Conservation (phyloP, 2,797 vertebrate genomes). For the Sandelia bainsii region DNA sequence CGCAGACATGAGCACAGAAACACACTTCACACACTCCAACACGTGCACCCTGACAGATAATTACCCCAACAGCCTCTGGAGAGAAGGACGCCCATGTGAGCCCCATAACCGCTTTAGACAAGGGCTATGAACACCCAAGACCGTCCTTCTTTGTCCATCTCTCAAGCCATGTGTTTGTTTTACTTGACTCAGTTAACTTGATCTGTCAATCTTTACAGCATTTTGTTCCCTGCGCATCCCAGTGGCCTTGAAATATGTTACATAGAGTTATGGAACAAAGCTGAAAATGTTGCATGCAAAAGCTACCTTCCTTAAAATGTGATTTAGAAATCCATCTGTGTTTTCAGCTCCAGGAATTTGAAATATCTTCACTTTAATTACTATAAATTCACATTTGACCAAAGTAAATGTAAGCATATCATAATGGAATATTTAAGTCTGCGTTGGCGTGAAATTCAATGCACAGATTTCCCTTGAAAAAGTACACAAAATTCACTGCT, state of each 20-base stretch:
- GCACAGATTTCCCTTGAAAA: conserved; percentile 10
- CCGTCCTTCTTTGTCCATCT: conserved; percentile 74
- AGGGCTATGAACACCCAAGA: conserved; percentile 74
- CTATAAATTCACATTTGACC: background rate
- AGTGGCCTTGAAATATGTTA: conserved; percentile 20
- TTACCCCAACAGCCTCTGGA: conserved; percentile 78
- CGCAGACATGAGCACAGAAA: conserved; percentile 42
- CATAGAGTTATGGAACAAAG: conserved; percentile 16
- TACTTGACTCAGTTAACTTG: conserved; percentile 77
- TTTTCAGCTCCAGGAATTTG: background rate
- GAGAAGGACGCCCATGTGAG: conserved; percentile 73
- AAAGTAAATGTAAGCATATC: background rate
- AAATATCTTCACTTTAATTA: background rate
- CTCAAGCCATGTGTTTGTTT: conserved; percentile 78
- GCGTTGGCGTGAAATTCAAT: background rate
- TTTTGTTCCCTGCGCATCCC: conserved; percentile 41
- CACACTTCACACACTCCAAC: conserved; percentile 53
- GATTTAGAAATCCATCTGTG: background rate
- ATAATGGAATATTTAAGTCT: background rate
- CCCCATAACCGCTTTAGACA: conserved; percentile 80
- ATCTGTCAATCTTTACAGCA: conserved; percentile 56
- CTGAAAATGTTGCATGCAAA: conserved; percentile 7
- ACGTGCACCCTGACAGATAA: conserved; percentile 75
- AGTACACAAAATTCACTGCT: conserved; percentile 24
- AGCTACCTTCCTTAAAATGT: background rate